Conservation (phyloP, 2,888 invertebrate genomes). For the Ferdinandea cuprea region DNA sequence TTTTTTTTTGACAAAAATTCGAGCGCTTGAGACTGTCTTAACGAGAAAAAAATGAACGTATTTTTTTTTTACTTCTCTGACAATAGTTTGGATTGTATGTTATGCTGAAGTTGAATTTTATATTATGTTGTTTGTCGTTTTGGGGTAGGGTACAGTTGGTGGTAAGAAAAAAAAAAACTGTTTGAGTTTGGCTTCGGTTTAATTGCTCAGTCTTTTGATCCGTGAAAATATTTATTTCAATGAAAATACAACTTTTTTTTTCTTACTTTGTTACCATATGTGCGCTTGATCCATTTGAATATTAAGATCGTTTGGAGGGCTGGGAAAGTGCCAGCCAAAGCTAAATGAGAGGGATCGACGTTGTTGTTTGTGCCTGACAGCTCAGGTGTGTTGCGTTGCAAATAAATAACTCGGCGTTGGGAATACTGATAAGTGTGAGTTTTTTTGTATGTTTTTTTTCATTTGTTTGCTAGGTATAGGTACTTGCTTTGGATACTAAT, state of each 20-base stretch:
- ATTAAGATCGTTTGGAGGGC: constrained; percentile 10
- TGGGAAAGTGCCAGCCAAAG: constrained; percentile 54
- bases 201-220: constrained; percentile 65
- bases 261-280: constrained; percentile 29
- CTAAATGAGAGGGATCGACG: constrained; percentile 59
- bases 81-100: constrained; percentile 72
- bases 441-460: constrained; percentile 52
- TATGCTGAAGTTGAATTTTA: constrained; percentile 18
- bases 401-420: constrained; percentile 57
- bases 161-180: not conserved
- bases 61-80: constrained; percentile 50
- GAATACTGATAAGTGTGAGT: constrained; percentile 58
- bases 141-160: constrained; percentile 25
- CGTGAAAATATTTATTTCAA: constrained; percentile 71
- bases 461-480: constrained; percentile 6
- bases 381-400: constrained; percentile 64
- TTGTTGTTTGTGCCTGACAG: constrained; percentile 18
- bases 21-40: constrained; percentile 56
- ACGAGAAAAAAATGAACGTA: constrained; percentile 1
- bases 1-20: constrained; percentile 60
- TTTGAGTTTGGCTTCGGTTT: constrained; percentile 48
- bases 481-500: constrained; percentile 64
- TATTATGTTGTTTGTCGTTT: constrained; percentile 34
- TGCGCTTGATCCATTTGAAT: constrained; percentile 39
- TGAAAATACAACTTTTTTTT: constrained; percentile 49